Base-by-base conservation (phyloP, 2,888 invertebrate species). In the Carterocephalus palaemon region DNA sequence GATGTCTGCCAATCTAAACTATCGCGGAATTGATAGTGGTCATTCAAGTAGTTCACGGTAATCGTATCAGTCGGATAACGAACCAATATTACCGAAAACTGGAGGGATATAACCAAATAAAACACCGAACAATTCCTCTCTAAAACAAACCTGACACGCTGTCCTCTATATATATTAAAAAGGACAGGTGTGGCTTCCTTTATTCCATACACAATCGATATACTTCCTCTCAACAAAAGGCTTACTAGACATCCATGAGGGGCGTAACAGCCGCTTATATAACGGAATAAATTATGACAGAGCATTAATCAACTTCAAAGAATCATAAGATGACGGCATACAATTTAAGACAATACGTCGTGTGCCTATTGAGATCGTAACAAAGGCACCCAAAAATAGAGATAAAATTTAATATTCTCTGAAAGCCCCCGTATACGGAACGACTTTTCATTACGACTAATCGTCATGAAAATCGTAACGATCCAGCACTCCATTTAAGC, bases 371-470 rank as follows among this genome's bases (percentile, higher is more conserved):
- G 8, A 16, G 15, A 3, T 28, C 8, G 5, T 29, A 22, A 36
- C 29, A 43, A 43, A 43, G 17, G 16, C 5, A 12, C 22, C 29
- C 26, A 16, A 43, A 43, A 43, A 29, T 17, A 37, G 17, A 23
- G 19, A 45, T 36, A 37, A 29, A 29, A 37, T 29, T 22, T 23
- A 13, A 45, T 37, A 38, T 45, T 45, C n/a, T n/a, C n/a, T n/a
- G n/a, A n/a, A n/a, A n/a, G n/a, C n/a, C n/a, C n/a, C n/a, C n/a
- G n/a, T n/a, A n/a, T n/a, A n/a, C n/a, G n/a, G n/a, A n/a, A n/a
- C n/a, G n/a, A n/a, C n/a, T n/a, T n/a, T n/a, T n/a, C n/a, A n/a
- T n/a, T n/a, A n/a, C n/a, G n/a, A n/a, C n/a, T n/a, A n/a, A n/a
- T n/a, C n/a, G n/a, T n/a, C n/a, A n/a, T n/a, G n/a, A n/a, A n/a